A percentile compares a stretch with the other conserved stretches of the same genome.
Evolutionary conservation across 2,888 invertebrate genomes (phyloP).

Genomic region (Philopedon plagiatum): DNA sequence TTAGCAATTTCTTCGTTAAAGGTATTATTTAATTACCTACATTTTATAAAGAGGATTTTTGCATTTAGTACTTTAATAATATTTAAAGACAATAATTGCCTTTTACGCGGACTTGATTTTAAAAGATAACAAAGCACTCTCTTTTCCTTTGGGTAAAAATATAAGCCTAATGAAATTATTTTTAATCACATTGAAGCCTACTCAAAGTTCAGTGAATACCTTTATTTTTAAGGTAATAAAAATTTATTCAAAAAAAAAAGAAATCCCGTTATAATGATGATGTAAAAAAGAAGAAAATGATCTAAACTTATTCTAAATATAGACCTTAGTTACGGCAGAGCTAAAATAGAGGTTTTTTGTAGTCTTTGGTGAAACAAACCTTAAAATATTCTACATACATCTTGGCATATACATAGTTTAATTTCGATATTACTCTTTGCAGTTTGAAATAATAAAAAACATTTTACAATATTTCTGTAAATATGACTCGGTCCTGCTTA

Average conservation of each 20-base stretch:
- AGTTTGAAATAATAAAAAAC: too few species aligned
- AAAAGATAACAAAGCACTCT: conserved; percentile 5
- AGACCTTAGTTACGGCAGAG: too few species aligned
- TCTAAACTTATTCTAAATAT: background rate
- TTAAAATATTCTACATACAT: too few species aligned
- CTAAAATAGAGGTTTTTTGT: too few species aligned
- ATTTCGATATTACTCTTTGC: too few species aligned
- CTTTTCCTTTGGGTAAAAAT: background rate
- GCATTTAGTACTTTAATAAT: conserved; percentile 7
- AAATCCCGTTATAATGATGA: background rate
- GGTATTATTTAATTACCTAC: background rate
- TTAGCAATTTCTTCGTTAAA: background rate
- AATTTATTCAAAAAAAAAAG: background rate
- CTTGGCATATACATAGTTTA: too few species aligned
- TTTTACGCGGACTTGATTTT: conserved; percentile 4
- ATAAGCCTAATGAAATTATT: conserved; percentile 18
- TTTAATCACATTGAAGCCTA: conserved; percentile 13
- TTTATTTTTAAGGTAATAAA: conserved; percentile 9
- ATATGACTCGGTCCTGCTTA: too few species aligned
- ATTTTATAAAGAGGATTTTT: conserved; percentile 2
- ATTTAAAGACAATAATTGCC: conserved; percentile 11
- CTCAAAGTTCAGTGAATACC: background rate
- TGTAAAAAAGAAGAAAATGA: background rate
- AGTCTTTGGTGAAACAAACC: too few species aligned
- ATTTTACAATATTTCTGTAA: too few species aligned